Evolutionary conservation across 2,888 invertebrate genomes (phyloP).

Genomic region (Slavum lentiscoides): DNA sequence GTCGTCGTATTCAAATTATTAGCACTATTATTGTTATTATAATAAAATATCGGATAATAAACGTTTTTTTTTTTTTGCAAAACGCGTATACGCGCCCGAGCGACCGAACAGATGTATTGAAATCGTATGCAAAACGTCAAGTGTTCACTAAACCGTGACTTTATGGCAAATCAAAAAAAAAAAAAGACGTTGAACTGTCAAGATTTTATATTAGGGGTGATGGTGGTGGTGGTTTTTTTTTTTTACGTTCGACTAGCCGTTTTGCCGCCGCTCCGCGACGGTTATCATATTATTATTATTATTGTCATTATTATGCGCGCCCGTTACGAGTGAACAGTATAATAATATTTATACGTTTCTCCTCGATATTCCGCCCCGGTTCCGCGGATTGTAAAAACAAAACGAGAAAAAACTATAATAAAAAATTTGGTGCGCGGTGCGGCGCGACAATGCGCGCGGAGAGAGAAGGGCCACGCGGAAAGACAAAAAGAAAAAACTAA

Average conservation of each 20-base stretch:
- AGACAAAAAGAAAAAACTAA: constrained; percentile 24
- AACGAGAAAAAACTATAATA: no score
- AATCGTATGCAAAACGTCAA: constrained; percentile 52
- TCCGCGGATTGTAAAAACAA: no score
- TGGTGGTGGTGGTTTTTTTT: constrained; percentile 21
- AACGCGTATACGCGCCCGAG: no score
- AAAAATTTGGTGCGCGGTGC: no score
- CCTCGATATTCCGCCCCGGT: no score
- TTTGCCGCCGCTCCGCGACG: background rate
- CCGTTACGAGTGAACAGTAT: no score
- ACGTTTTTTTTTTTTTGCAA: no score
- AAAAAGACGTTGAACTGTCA: constrained; percentile 53
- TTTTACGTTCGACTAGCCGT: constrained; percentile 8
- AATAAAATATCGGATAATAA: background rate
- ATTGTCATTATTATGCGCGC: no score
- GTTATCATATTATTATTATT: no score
- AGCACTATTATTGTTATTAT: constrained; percentile 3
- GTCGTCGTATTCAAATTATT: constrained; percentile 35
- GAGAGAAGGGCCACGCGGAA: background rate
- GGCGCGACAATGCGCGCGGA: no score
- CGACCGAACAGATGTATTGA: constrained; percentile 41
- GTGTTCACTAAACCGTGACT: constrained; percentile 52
- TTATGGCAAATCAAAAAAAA: constrained; percentile 46
- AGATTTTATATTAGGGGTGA: constrained; percentile 36
- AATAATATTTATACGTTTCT: no score